These are phyloP conservation scores for Myiopsitta monachus DNA, from an alignment of 2,113 vertebrate genomes.

Conservation along the genomic window DNA sequence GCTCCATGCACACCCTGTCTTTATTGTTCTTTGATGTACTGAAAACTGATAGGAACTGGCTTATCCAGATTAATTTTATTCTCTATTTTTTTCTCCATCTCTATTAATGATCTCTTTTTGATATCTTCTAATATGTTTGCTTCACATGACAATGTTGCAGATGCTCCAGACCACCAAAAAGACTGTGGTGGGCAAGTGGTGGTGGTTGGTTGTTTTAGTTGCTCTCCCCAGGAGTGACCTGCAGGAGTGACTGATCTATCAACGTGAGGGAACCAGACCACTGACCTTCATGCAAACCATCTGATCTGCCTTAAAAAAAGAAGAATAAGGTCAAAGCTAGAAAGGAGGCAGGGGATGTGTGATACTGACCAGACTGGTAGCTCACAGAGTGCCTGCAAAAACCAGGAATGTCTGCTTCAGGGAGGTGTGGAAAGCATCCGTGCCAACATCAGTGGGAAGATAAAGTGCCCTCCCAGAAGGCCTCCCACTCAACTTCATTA, in stretches of 20 bases:
- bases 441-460: neutral
- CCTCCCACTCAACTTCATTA: neutral
- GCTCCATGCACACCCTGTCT: neutral
- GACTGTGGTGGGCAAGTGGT: neutral
- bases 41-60: neutral
- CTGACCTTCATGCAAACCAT: neutral
- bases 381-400: neutral
- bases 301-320: neutral
- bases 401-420: neutral
- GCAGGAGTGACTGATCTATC: neutral
- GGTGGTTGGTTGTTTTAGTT: neutral
- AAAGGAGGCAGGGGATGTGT: neutral
- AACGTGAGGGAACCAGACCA: rapidly evolving
- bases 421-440: neutral
- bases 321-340: neutral
- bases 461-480: neutral
- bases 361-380: neutral
- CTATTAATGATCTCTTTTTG: neutral
- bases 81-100: neutral
- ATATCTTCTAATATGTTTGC: neutral
- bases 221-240: neutral
- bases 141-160: neutral
- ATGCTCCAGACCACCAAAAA: neutral
- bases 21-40: neutral
- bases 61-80: neutral